Evolutionary conservation across 2,797 vertebrate species (phyloP).

Genomic region (Poeciliopsis turneri): DNA sequence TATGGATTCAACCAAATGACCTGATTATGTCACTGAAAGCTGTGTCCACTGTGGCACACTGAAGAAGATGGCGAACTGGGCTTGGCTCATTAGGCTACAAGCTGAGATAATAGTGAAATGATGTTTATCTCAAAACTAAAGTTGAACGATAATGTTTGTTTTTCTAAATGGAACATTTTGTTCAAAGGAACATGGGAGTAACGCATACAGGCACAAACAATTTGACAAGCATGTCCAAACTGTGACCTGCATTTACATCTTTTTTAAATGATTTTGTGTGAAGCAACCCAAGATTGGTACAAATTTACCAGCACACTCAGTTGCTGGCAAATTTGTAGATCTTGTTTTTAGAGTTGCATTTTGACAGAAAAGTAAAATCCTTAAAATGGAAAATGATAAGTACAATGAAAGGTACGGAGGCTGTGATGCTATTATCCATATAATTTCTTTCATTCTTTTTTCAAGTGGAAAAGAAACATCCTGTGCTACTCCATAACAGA

Average conservation of each 20-base stretch:
- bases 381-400: no score
- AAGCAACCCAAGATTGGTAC: neutral
- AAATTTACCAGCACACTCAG: neutral
- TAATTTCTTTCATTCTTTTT: neutral
- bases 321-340: neutral
- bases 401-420: no score
- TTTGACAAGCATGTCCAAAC: neutral
- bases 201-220: neutral
- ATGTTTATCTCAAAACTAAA: conserved; percentile 15
- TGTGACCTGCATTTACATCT: neutral
- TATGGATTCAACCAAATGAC: conserved; percentile 63
- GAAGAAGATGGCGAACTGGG: conserved; percentile 17
- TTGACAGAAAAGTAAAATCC: no score
- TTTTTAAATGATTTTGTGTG: neutral
- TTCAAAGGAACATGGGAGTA: neutral
- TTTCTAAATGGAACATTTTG: conserved; percentile 5
- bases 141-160: neutral
- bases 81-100: conserved; percentile 45
- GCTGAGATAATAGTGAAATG: conserved; percentile 9
- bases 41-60: conserved; percentile 28
- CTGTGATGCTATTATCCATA: neutral
- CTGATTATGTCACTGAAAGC: conserved; percentile 61
- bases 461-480: neutral
- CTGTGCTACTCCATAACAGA: neutral
- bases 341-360: no score